phyloP scores from a whole-genome alignment of 2,888 invertebrate genomes.

The Blastobasis lacticolella region DNA sequence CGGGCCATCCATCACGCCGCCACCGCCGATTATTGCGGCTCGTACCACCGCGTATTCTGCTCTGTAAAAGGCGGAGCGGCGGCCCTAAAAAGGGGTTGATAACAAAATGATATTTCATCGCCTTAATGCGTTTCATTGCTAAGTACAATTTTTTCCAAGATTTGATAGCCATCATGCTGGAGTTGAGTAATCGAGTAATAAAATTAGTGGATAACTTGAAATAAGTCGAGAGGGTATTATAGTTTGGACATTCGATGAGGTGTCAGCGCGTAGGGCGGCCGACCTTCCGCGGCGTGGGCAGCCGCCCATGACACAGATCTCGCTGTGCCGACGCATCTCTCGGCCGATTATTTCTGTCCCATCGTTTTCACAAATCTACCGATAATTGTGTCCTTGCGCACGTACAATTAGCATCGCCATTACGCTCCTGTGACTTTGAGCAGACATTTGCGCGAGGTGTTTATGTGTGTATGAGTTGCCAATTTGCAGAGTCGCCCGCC shows the following conservation, averaged over 20 bases:
- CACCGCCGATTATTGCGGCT: constrained; percentile 55
- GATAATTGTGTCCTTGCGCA: too few species aligned
- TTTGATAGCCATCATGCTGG: too few species aligned
- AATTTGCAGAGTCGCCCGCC: constrained; percentile 4
- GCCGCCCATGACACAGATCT: constrained; percentile 69
- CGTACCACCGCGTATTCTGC: constrained; percentile 33
- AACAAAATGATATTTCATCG: constrained; percentile 5
- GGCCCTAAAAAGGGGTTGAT: constrained; percentile 1
- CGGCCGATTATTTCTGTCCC: constrained; percentile 57
- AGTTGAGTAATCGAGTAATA: too few species aligned
- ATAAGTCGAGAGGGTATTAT: too few species aligned
- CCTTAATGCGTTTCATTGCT: background rate
- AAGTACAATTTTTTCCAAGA: background rate
- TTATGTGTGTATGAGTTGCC: background rate
- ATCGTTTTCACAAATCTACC: constrained; percentile 32
- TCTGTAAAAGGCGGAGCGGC: constrained; percentile 8
- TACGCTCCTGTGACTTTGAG: too few species aligned
- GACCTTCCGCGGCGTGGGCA: constrained; percentile 66
- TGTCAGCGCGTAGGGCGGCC: constrained; percentile 36
- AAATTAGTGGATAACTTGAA: too few species aligned
- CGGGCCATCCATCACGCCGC: constrained; percentile 57
- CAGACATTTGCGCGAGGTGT: background rate
- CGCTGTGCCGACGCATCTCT: constrained; percentile 37
- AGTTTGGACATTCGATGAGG: background rate
- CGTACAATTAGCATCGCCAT: too few species aligned